These are phyloP conservation scores for Acipenser ruthenus DNA, from an alignment of 2,797 vertebrate species.

Conservation along the genomic window DNA sequence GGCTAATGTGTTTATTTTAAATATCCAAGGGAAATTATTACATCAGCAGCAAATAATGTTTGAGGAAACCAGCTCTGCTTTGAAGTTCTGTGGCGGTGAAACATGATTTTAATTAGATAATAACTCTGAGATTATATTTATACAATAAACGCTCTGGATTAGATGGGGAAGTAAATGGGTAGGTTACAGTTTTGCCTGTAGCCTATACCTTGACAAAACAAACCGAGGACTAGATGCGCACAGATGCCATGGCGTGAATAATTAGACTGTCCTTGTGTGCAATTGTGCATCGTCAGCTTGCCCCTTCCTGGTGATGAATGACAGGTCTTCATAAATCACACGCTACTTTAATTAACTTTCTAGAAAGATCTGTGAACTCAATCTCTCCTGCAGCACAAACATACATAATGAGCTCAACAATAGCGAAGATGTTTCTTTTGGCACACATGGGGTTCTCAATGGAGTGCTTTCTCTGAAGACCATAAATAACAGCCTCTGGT, in stretches of 20 bases:
- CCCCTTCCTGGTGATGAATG: constrained; percentile 43
- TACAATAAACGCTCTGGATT: constrained; percentile 77
- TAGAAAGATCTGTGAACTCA: constrained; percentile 21
- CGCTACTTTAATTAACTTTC: constrained; percentile 49
- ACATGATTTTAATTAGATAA: constrained; percentile 86
- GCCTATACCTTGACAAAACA: constrained; percentile 63
- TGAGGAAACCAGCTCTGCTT: constrained; percentile 57
- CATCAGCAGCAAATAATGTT: constrained; percentile 78
- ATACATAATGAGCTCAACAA: constrained; percentile 41
- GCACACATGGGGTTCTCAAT: neutral
- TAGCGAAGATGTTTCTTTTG: constrained; percentile 46
- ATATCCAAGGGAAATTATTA: constrained; percentile 88
- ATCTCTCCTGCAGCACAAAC: constrained; percentile 27
- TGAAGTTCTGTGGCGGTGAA: constrained; percentile 70
- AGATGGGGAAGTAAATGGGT: constrained; percentile 71
- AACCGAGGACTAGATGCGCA: constrained; percentile 49
- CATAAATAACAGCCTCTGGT: too few relatives aligned
- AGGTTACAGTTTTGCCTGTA: constrained; percentile 58
- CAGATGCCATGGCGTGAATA: constrained; percentile 49
- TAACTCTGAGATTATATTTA: constrained; percentile 85
- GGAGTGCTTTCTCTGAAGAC: too few relatives aligned
- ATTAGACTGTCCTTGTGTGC: constrained; percentile 36
- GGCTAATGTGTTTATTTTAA: constrained; percentile 94
- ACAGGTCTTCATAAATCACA: constrained; percentile 40
- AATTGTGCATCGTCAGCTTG: constrained; percentile 27